Evolutionary conservation across 2,797 vertebrate genomes (phyloP).

Genomic region (Erpetoichthys calabaricus): DNA sequence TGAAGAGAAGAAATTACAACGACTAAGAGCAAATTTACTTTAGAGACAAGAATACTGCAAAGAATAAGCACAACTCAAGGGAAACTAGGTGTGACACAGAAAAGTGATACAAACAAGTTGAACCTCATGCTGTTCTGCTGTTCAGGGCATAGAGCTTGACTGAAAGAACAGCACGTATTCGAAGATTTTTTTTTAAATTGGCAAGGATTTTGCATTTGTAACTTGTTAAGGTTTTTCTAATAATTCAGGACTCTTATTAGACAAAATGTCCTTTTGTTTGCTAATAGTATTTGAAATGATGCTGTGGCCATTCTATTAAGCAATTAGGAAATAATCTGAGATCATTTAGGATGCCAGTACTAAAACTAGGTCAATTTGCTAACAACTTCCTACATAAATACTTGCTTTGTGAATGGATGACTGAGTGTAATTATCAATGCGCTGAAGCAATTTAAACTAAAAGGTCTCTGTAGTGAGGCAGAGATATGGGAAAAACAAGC

Average conservation of each 20-base stretch:
- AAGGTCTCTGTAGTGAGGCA: not conserved
- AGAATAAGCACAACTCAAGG: too few species aligned
- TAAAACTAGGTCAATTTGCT: conserved; percentile 50
- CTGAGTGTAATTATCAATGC: conserved; percentile 21
- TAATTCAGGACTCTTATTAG: conserved; percentile 17
- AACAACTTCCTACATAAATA: conserved; percentile 38
- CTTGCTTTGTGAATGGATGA: conserved; percentile 24
- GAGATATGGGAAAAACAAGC: not conserved
- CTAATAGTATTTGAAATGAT: conserved; percentile 16
- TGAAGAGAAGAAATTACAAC: too few species aligned
- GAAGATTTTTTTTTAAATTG: too few species aligned
- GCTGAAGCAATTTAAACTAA: conserved; percentile 1
- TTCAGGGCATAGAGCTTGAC: too few species aligned
- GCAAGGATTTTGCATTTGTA: too few species aligned
- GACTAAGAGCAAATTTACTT: too few species aligned
- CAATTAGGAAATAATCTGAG: conserved; percentile 54
- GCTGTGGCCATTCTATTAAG: conserved; percentile 40
- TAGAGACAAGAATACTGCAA: too few species aligned
- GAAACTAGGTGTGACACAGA: too few species aligned
- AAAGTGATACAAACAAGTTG: too few species aligned
- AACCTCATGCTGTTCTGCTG: too few species aligned
- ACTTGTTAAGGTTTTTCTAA: too few species aligned
- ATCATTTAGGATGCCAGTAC: conserved; percentile 47
- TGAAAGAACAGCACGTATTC: too few species aligned
- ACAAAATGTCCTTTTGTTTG: conserved; percentile 26